A percentile compares a stretch with the other conserved stretches of the same genome.
Conservation (phyloP, 1,140 invertebrate genomes). For the Microplitis mediator region DNA sequence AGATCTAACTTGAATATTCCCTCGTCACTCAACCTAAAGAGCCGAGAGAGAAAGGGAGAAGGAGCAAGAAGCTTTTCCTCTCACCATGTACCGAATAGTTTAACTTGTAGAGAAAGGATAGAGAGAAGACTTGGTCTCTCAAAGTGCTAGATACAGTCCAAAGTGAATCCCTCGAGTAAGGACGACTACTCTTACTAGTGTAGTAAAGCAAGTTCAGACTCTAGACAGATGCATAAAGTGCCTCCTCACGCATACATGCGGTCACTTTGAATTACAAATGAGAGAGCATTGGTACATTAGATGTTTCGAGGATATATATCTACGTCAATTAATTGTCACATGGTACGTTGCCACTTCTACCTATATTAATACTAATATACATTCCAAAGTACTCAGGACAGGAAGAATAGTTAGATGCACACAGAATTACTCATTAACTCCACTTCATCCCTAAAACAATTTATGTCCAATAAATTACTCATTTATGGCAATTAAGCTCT, state of each 20-base stretch:
- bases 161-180: too few relatives aligned
- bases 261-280: conserved; percentile 19
- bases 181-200: too few relatives aligned
- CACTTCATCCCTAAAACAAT: too few relatives aligned
- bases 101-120: too few relatives aligned
- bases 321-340: background rate
- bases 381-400: background rate
- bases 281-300: conserved; percentile 12
- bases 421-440: too few relatives aligned
- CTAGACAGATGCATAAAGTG: conserved; percentile 1
- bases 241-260: background rate
- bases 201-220: background rate
- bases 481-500: too few relatives aligned
- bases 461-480: too few relatives aligned
- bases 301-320: background rate
- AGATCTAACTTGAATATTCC: conserved; percentile 13
- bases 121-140: too few relatives aligned
- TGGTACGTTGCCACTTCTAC: background rate
- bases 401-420: background rate
- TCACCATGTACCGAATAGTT: background rate
- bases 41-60: background rate
- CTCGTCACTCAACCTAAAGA: conserved; percentile 7
- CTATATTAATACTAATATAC: background rate
- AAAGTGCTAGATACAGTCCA: too few relatives aligned
- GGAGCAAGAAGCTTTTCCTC: background rate